These are phyloP conservation scores for Yponomeuta evonymella DNA, from an alignment of 2,888 invertebrate species.

Conservation along the genomic window DNA sequence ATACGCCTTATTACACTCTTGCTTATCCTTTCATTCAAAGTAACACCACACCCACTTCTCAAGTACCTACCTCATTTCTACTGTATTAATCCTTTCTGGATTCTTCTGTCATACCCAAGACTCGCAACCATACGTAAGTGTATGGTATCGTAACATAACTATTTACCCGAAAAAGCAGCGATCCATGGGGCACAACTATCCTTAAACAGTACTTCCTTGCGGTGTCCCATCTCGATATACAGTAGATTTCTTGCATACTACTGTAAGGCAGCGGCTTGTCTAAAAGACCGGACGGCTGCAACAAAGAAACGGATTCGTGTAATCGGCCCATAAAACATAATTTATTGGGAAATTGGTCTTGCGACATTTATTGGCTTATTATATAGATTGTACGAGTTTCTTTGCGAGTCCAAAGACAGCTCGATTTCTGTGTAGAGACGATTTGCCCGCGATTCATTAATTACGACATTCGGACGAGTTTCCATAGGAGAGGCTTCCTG, in stretches of 20 bases:
- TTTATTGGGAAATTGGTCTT: background rate
- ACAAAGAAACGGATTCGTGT: constrained; percentile 25
- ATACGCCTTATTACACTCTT: too few species aligned
- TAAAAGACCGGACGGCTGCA: constrained; percentile 79
- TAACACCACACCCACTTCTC: too few species aligned
- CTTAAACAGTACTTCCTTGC: constrained; percentile 87
- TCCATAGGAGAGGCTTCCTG: too few species aligned
- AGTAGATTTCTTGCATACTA: constrained; percentile 85
- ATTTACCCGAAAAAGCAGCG: constrained; percentile 81
- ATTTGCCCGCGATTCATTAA: too few species aligned
- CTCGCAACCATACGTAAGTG: too few species aligned
- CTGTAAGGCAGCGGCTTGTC: constrained; percentile 82
- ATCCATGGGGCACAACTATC: constrained; percentile 85
- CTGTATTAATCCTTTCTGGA: too few species aligned
- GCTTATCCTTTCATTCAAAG: too few species aligned
- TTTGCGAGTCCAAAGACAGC: background rate
- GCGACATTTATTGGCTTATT: background rate
- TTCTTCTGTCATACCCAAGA: too few species aligned
- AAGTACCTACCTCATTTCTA: too few species aligned
- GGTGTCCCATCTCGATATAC: constrained; percentile 85
- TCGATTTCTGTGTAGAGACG: background rate
- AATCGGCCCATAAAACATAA: background rate
- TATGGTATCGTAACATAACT: background rate
- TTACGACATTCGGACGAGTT: too few species aligned
- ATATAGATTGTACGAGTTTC: background rate